Conservation (phyloP, 2,888 invertebrate genomes). For the Drosophila ezoana region DNA sequence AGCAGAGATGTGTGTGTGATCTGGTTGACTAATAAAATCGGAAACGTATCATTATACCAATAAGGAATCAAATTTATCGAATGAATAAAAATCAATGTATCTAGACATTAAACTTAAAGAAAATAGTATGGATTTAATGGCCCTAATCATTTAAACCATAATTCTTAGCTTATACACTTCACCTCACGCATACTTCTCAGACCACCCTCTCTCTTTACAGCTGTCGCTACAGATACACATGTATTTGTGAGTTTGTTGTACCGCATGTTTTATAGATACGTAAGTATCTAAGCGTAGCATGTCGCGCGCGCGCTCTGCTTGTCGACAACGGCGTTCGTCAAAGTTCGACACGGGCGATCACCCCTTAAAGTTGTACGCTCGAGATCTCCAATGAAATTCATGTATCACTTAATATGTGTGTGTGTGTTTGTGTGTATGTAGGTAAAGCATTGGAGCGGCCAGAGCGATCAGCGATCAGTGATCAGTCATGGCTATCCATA, state of each 20-base stretch:
- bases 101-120: too few species aligned
- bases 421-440: constrained; percentile 19
- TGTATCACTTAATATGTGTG: constrained; percentile 56
- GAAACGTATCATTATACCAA: too few species aligned
- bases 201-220: constrained; percentile 8
- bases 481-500: constrained; percentile 23
- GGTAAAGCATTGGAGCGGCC: constrained; percentile 15
- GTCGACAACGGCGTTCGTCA: constrained; percentile 65
- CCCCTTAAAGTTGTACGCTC: constrained; percentile 60
- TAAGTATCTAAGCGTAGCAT: constrained; percentile 34
- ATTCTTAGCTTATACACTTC: not conserved
- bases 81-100: too few species aligned
- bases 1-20: too few species aligned
- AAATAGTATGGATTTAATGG: too few species aligned
- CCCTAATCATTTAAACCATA: too few species aligned
- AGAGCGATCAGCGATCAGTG: constrained; percentile 7
- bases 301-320: constrained; percentile 30
- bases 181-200: not conserved
- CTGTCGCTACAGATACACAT: constrained; percentile 16
- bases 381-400: constrained; percentile 62
- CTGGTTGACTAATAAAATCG: too few species aligned
- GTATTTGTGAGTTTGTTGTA: constrained; percentile 30
- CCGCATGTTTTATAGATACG: constrained; percentile 30
- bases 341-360: constrained; percentile 69
- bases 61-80: too few species aligned